These are phyloP conservation scores for Hippocampus comes DNA, from an alignment of 2,113 vertebrate species.

Conservation along the genomic window DNA sequence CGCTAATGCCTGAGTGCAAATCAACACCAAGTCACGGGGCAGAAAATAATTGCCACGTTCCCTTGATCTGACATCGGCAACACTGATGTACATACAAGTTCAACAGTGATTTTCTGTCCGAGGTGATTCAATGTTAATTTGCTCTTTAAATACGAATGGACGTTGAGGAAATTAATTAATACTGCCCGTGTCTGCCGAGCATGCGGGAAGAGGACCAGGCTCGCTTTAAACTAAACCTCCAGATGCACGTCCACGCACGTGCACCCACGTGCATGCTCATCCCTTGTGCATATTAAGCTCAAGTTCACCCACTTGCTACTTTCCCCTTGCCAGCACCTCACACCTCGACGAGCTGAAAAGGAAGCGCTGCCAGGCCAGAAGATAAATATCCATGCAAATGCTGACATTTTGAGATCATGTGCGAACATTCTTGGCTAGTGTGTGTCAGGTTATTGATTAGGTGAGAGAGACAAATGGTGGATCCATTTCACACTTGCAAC, in stretches of 20 bases:
- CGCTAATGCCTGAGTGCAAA: background rate
- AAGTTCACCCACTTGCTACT: background rate
- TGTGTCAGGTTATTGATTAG: slow-evolving; percentile 27
- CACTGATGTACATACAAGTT: background rate
- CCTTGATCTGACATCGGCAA: slow-evolving; percentile 2
- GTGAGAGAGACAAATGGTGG: slow-evolving; percentile 15
- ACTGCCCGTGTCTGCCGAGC: background rate
- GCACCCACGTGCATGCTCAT: background rate
- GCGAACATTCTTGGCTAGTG: slow-evolving; percentile 2
- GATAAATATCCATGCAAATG: slow-evolving; percentile 3
- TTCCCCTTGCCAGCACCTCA: background rate
- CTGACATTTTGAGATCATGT: slow-evolving; percentile 5
- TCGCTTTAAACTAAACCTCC: background rate
- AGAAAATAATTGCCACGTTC: background rate
- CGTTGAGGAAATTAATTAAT: slow-evolving; percentile 16
- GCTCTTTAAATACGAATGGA: slow-evolving; percentile 39
- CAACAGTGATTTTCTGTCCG: background rate
- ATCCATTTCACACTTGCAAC: slow-evolving; percentile 14
- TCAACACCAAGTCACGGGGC: background rate
- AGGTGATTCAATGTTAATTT: slow-evolving; percentile 10
- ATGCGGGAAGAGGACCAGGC: background rate
- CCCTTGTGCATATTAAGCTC: background rate
- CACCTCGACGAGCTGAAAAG: background rate
- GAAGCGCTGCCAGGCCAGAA: background rate
- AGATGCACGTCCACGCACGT: background rate